These are phyloP conservation scores for Sinocyclocheilus grahami DNA, from an alignment of 2,113 vertebrate species.

Conservation along the genomic window DNA sequence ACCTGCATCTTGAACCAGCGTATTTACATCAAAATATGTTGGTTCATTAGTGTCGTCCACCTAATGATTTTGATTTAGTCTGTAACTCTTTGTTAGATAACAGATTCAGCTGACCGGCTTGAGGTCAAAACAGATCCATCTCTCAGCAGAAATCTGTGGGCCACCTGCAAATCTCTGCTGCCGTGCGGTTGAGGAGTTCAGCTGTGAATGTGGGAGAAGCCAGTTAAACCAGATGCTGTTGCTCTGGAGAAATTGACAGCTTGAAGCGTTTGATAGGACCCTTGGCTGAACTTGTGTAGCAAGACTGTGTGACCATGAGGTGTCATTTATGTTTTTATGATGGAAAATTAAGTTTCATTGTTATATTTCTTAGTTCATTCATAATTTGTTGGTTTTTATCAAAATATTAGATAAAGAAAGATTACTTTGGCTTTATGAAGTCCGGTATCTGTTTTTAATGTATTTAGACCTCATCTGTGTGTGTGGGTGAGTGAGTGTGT, in stretches of 20 bases:
- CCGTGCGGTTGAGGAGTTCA: slow-evolving; percentile 60
- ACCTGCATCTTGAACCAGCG: too few species aligned
- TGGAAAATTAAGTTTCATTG: background rate
- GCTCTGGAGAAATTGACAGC: background rate
- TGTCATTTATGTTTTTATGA: background rate
- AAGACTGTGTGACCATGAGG: background rate
- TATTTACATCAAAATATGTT: too few species aligned
- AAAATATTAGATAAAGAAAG: background rate
- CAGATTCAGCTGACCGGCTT: background rate
- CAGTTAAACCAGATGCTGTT: slow-evolving; percentile 40
- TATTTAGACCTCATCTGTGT: background rate
- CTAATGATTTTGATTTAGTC: background rate
- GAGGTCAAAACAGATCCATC: background rate
- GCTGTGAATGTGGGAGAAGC: slow-evolving; percentile 61
- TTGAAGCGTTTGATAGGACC: background rate
- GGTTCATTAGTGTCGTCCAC: too few species aligned
- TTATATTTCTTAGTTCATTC: background rate
- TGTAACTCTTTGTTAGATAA: background rate
- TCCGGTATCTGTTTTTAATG: background rate
- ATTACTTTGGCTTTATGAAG: background rate
- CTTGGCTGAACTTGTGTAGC: background rate
- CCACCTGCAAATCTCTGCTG: slow-evolving; percentile 51
- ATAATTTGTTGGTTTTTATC: background rate
- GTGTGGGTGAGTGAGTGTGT: slow-evolving; percentile 12
- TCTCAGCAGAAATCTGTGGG: slow-evolving; percentile 57